Evolutionary conservation across 2,888 invertebrate species (phyloP).

Genomic region (Alloplasta piceator): DNA sequence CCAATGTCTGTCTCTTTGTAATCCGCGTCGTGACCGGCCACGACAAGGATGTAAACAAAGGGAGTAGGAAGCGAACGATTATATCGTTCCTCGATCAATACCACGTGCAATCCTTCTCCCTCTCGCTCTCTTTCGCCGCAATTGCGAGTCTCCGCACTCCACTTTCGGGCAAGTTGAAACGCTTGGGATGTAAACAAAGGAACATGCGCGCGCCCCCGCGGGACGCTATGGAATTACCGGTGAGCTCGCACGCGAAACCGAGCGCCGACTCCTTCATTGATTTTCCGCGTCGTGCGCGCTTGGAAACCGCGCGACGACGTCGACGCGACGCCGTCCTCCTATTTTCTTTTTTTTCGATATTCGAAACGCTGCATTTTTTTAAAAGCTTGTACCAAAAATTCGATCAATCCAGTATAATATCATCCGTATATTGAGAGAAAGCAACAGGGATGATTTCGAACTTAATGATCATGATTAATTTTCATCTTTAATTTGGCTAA

Average conservation of each 20-base stretch:
- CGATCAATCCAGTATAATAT: conserved; percentile 32
- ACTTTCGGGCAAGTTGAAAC: conserved; percentile 65
- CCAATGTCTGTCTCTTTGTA: conserved; percentile 29
- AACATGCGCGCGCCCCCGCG: conserved; percentile 76
- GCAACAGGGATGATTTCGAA: background rate
- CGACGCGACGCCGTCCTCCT: conserved; percentile 54
- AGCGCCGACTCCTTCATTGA: conserved; percentile 70
- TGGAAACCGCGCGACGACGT: conserved; percentile 48
- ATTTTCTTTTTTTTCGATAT: conserved; percentile 9
- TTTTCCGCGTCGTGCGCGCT: conserved; percentile 68
- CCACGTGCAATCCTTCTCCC: conserved; percentile 68
- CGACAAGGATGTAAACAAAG: conserved; percentile 59
- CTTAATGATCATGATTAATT: too few species aligned
- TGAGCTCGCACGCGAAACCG: conserved; percentile 68
- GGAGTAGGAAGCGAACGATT: conserved; percentile 49
- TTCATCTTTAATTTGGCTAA: too few species aligned
- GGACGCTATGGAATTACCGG: conserved; percentile 36
- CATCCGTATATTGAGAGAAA: conserved; percentile 49
- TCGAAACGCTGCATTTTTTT: conserved; percentile 45
- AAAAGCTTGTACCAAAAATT: conserved; percentile 6
- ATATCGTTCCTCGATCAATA: conserved; percentile 70
- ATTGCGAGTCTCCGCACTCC: conserved; percentile 40
- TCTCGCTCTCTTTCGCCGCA: conserved; percentile 62
- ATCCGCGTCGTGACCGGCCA: conserved; percentile 51
- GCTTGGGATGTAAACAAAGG: conserved; percentile 81